Evolutionary conservation across 2,888 invertebrate genomes (phyloP).

Genomic region (Neria commutata): DNA sequence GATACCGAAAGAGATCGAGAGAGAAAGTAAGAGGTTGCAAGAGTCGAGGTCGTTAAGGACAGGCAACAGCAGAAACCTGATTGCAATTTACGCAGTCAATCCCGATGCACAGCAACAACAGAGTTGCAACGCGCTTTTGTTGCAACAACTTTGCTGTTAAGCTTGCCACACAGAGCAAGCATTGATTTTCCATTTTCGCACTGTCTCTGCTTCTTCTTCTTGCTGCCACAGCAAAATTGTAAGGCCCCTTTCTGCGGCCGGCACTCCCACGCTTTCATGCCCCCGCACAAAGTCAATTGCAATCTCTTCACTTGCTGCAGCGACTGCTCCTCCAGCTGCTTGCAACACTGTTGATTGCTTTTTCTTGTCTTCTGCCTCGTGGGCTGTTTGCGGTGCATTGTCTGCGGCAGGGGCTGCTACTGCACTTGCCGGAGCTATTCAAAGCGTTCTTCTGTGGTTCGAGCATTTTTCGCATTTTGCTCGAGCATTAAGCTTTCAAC

Average conservation of each 20-base stretch:
- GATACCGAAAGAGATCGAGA: neutral
- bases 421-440: slow-evolving; percentile 24
- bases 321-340: neutral
- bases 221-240: neutral
- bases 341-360: slow-evolving; percentile 26
- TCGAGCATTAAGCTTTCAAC: neutral
- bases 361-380: slow-evolving; percentile 22
- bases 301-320: slow-evolving; percentile 6
- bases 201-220: neutral
- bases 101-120: slow-evolving; percentile 18
- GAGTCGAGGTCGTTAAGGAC: too few relatives aligned
- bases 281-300: slow-evolving; percentile 20
- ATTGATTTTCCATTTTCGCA: slow-evolving; percentile 6
- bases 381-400: neutral
- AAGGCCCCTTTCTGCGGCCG: neutral
- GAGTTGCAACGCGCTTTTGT: neutral
- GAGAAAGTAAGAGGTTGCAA: too few relatives aligned
- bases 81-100: slow-evolving; percentile 30
- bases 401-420: neutral
- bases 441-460: slow-evolving; percentile 22
- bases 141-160: neutral
- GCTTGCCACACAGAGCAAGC: slow-evolving; percentile 13
- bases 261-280: neutral
- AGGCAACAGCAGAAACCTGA: slow-evolving; percentile 22
- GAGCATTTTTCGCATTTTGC: slow-evolving; percentile 13